Base-by-base conservation (phyloP, 2,888 invertebrate genomes). In the Euzetes globulus region DNA sequence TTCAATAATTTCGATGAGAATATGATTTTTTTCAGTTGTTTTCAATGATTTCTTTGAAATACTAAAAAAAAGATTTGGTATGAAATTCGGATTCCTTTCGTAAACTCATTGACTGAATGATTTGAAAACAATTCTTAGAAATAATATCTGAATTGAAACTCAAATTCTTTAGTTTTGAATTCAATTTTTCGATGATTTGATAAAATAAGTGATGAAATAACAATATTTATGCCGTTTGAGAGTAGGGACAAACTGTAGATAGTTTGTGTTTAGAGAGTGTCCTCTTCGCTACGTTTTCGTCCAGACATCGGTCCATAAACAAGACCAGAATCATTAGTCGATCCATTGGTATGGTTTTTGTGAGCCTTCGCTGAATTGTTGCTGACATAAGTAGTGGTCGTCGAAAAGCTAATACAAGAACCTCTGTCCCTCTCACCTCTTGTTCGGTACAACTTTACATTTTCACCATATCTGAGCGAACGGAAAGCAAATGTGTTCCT, bases 341-440 rank as follows among this genome's bases (percentile, higher is more conserved):
- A 63, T 2, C 63, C 63, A 33, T 63, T 63, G n/a, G 33, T 63
- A 6, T 19, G n/a, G 3, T 6, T 1, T 29, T 63, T 29, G 17
- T 29, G 33, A 33, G 63, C 25, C 27, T 63, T 63, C 13, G 63
- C 33, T 29, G 63, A 63, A 63, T 63, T 22, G 27, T n/a, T 33
- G 27, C 27, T 63, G 27, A 71, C 71, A 45, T 71, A 73, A n/a
- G 75, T 74, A 19, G 77, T 77, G 6, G 77, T 76, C 0, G 78
- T 78, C 29, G 78, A 72, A 37, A 78, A 78, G 13, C 76, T 76
- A 1, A 73, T 75, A 63, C 76, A 78, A 71, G 77, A 77, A 13
- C 75, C 76, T 0, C 78, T 27, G 45, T 75, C 75, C 11, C 75
- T 75, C 3, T 50, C 76, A 5, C 77, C 77, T 22, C 77, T 65